Evolutionary conservation across 2,888 invertebrate genomes (phyloP).

Genomic region (Meteorus colon): DNA sequence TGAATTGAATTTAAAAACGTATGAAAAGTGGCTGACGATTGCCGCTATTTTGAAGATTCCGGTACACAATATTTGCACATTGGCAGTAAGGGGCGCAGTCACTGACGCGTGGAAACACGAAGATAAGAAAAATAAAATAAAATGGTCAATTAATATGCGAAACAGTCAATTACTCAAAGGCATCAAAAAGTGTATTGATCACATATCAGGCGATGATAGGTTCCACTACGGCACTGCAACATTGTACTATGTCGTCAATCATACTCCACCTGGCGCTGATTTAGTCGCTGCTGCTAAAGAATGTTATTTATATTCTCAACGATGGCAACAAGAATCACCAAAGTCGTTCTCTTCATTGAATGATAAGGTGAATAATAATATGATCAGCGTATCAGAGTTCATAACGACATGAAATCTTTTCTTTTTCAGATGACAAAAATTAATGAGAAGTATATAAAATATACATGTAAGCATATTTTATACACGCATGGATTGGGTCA

Average conservation of each 20-base stretch:
- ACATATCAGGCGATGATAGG: slow-evolving; percentile 57
- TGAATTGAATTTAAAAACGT: slow-evolving; percentile 74
- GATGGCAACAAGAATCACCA: slow-evolving; percentile 65
- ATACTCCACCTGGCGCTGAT: slow-evolving; percentile 73
- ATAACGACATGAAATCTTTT: not conserved
- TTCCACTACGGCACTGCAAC: slow-evolving; percentile 66
- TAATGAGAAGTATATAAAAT: slow-evolving; percentile 73
- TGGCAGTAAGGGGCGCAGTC: slow-evolving; percentile 74
- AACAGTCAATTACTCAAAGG: slow-evolving; percentile 60
- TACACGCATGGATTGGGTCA: slow-evolving; percentile 72
- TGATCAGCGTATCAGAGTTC: not conserved
- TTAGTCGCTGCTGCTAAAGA: slow-evolving; percentile 74
- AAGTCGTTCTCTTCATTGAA: slow-evolving; percentile 42
- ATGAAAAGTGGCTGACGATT: slow-evolving; percentile 74
- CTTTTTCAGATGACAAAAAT: slow-evolving; percentile 66
- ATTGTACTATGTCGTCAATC: slow-evolving; percentile 70
- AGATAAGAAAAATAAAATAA: slow-evolving; percentile 34
- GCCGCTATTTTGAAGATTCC: slow-evolving; percentile 70
- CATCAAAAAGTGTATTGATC: slow-evolving; percentile 62
- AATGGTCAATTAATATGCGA: slow-evolving; percentile 58
- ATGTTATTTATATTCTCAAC: slow-evolving; percentile 73
- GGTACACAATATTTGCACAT: slow-evolving; percentile 73
- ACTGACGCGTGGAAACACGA: slow-evolving; percentile 56
- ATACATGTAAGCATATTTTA: slow-evolving; percentile 74
- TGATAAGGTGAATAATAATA: slow-evolving; percentile 49